Evolutionary conservation across 2,888 invertebrate genomes (phyloP).

Genomic region (Emesis russula): DNA sequence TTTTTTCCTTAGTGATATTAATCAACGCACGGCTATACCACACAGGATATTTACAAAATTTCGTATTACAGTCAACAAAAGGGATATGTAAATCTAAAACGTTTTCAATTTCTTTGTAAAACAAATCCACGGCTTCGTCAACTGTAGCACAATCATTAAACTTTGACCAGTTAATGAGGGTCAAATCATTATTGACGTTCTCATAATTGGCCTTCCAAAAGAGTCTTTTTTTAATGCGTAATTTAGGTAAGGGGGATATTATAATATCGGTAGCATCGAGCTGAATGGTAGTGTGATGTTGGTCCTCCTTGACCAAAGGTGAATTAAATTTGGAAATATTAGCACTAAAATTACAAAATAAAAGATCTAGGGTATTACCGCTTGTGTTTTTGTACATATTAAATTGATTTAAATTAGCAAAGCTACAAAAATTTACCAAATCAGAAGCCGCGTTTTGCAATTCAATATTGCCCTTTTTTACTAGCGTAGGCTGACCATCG

Average conservation of each 20-base stretch:
- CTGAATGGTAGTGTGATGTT: background rate
- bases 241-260: background rate
- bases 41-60: background rate
- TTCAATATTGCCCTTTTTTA: conserved; percentile 2
- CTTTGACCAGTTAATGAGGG: background rate
- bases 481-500: background rate
- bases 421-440: background rate
- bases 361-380: background rate
- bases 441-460: background rate
- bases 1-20: background rate
- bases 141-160: background rate
- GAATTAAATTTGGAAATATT: background rate
- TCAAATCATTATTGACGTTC: background rate
- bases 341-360: background rate
- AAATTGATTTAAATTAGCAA: background rate
- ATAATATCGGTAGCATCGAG: background rate
- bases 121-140: background rate
- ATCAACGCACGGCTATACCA: background rate
- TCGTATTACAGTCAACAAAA: background rate
- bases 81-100: background rate
- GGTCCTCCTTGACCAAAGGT: background rate
- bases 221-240: background rate
- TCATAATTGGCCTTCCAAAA: background rate
- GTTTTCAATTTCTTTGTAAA: background rate
- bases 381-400: background rate